Evolutionary conservation across 2,888 invertebrate species (phyloP).

Genomic region (Thymelicus lineola): DNA sequence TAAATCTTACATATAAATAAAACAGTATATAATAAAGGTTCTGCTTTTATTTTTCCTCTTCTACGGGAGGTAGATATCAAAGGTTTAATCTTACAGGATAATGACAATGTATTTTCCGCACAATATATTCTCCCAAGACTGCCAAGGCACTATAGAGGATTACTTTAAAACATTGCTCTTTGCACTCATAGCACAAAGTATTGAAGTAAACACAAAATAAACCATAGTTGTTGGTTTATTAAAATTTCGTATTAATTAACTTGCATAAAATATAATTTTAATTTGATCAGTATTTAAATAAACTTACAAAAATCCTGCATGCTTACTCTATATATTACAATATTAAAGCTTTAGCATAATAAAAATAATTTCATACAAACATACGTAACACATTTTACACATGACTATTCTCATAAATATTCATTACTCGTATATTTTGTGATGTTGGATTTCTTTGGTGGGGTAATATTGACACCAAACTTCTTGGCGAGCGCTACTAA

Average conservation of each 20-base stretch:
- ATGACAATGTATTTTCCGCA: constrained; percentile 37
- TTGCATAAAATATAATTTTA: constrained; percentile 80
- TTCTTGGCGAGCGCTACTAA: constrained; percentile 81
- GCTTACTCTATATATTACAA: constrained; percentile 83
- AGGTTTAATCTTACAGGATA: constrained; percentile 35
- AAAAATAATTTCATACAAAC: constrained; percentile 67
- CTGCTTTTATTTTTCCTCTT: constrained; percentile 33
- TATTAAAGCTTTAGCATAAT: constrained; percentile 84
- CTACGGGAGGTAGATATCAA: constrained; percentile 38
- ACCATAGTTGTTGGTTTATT: constrained; percentile 71
- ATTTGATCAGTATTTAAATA: constrained; percentile 82
- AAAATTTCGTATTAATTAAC: constrained; percentile 81
- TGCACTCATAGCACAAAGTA: constrained; percentile 33
- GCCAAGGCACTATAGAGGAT: constrained; percentile 38
- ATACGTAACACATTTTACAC: constrained; percentile 51
- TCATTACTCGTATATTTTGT: constrained; percentile 89
- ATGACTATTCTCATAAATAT: constrained; percentile 83
- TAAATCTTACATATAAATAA: constrained; percentile 26
- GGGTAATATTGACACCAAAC: constrained; percentile 79
- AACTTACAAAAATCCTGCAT: constrained; percentile 81
- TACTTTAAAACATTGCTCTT: constrained; percentile 34
- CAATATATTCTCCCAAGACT: constrained; percentile 37
- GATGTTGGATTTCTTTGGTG: constrained; percentile 86
- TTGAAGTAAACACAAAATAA: constrained; percentile 63
- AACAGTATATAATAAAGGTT: constrained; percentile 28